Conservation (phyloP, 64 coral and sea anemone genomes). For the Anthopleura sola region DNA sequence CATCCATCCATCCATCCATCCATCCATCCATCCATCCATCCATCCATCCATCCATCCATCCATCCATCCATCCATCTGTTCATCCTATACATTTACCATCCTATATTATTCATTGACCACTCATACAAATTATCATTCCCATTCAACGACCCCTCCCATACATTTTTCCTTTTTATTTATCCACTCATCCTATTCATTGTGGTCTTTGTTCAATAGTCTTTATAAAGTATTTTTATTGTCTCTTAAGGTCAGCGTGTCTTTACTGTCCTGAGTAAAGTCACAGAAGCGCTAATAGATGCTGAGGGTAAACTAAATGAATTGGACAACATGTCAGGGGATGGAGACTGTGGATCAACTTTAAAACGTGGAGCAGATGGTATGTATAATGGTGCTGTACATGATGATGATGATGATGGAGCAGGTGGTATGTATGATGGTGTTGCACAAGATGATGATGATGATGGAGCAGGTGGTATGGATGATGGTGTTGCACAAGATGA, state of each 20-base stretch:
- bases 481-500: too few relatives aligned
- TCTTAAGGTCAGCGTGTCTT: constrained; percentile 55
- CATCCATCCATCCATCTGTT: too few relatives aligned
- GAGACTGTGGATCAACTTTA: constrained; percentile 87
- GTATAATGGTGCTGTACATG: not conserved
- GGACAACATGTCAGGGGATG: constrained; percentile 86
- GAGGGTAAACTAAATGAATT: constrained; percentile 73
- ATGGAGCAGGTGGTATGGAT: too few relatives aligned
- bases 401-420: not conserved
- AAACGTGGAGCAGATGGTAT: constrained; percentile 77
- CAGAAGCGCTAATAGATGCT: constrained; percentile 40
- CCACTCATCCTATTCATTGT: too few relatives aligned
- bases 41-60: too few relatives aligned
- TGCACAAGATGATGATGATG: too few relatives aligned
- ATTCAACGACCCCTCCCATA: too few relatives aligned
- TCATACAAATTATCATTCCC: too few relatives aligned
- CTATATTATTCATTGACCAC: too few relatives aligned
- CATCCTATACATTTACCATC: too few relatives aligned
- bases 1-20: too few relatives aligned
- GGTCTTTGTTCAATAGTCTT: not conserved
- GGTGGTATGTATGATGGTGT: not conserved
- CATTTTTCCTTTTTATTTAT: not conserved
- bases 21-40: too few relatives aligned
- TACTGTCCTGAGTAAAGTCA: constrained; percentile 31
- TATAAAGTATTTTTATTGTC: not conserved